Conservation (phyloP, 2,113 vertebrate genomes). For the Plecotus auritus region DNA sequence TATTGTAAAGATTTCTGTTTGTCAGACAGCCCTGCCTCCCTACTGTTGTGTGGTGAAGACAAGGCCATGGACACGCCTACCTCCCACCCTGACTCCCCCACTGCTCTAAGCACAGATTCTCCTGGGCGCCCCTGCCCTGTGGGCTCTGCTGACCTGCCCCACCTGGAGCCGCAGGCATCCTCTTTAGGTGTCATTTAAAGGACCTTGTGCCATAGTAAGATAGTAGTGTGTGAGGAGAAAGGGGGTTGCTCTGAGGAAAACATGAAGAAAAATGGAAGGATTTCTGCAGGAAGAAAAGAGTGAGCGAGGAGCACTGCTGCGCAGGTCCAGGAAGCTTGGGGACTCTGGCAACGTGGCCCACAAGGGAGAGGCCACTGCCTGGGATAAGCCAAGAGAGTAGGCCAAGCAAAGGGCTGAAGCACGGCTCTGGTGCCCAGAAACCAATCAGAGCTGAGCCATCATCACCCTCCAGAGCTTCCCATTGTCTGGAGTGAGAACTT, state of each 20-base stretch:
- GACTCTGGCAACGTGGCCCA: neutral
- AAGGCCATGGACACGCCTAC: neutral
- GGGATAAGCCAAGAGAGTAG: neutral
- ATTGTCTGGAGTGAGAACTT: neutral
- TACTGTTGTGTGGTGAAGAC: neutral
- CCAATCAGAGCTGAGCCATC: no score
- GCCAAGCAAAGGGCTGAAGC: neutral
- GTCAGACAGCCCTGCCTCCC: neutral
- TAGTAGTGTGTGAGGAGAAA: neutral
- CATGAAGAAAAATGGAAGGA: neutral
- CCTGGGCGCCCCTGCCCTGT: no score
- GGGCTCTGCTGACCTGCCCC: neutral
- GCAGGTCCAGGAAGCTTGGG: neutral
- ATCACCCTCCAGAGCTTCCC: neutral
- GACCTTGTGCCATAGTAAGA: neutral
- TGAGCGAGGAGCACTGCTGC: neutral
- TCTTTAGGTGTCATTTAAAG: neutral
- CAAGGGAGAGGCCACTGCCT: neutral
- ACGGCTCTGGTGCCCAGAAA: no score
- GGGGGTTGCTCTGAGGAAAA: neutral
- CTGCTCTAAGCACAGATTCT: neutral
- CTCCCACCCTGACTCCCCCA: neutral
- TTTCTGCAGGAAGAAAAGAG: neutral
- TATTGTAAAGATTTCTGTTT: neutral
- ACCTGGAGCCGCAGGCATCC: neutral